Evolutionary conservation across 2,797 vertebrate species (phyloP), one percentile per base, ranked within the genome.

Genomic region (Lindbergichthys nudifrons): DNA sequence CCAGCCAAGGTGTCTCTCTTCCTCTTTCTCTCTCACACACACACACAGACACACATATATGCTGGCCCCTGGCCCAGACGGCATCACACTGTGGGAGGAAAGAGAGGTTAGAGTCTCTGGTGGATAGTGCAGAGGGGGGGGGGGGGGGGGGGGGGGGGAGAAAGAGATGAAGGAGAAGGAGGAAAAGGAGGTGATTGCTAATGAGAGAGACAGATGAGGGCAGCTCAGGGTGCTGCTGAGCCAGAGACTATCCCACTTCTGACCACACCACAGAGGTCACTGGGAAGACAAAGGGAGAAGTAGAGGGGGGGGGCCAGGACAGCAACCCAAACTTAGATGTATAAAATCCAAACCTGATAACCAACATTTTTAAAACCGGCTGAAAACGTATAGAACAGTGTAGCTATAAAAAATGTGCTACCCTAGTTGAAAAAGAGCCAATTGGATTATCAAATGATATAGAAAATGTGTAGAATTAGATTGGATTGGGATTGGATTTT

Each of bases 141-240:
- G n/a, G 75, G 72, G 51, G 59, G 21, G 21, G 70, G 54, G 81
- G 66, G 68, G 54, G 81, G 75, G 70, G 46, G 59, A 72, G 79
- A 79, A 65, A 53, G 26, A 81, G 71, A 80, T 64, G 69, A 70
- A 76, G 79, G 75, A 69, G 70, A 72, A 43, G 67, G 62, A 70
- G 72, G 75, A 39, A 65, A 57, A n/a, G 39, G 59, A 32, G 48
- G 43, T 15, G 84, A 79, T 45, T 65, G 81, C 77, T 87, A 91
- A 92, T 92, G 88, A 91, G 85, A 78, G 85, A 88, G 87, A 91
- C 83, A 70, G 87, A 90, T 89, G 87, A 92, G 85, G 74, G 70
- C 65, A 63, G 77, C 47, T 75, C 67, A 71, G 77, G 80, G 82
- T 85, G 83, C 73, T 89, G 83, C 85, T 86, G 81, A 88, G 83